Evolutionary conservation across 1,140 invertebrate species (phyloP), one percentile per base, ranked within the genome.

Genomic region (Ceratina calcarata): DNA sequence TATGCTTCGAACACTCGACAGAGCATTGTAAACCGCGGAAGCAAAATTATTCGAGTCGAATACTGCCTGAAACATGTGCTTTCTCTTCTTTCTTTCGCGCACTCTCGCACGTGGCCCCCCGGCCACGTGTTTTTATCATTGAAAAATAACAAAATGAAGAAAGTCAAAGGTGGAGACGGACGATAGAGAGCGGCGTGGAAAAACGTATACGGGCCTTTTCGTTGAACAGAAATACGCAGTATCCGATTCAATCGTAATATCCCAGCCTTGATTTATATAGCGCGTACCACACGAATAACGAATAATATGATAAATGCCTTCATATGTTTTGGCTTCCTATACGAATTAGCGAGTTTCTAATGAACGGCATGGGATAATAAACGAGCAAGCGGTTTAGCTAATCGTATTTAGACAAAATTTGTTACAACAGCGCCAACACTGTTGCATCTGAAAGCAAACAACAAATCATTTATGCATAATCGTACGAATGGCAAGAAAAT

Each of bases 311-410:
- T 80, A 61, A 82, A 92, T 92, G 91, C 91, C 90, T 92, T 92
- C 91, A 91, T 92, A 91, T 92, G 91, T 92, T 92, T 92, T 92
- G 91, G 91, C 91, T 91, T 90, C 76, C 84, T 79, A 87, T 81
- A 88, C 72, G 84, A 89, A 86, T 87, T 84, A 86, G 85, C 66
- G 80, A 80, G 53, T 72, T 82, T 86, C 51, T 27, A 81, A 45
- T 10, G 37, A 70, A 78, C 51, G 82, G 74, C 45, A 71, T 65
- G 75, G 68, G 74, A 82, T 84, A 74, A 66, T 13, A 64, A 67
- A 58, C 37, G 53, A 57, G 20, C 20, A 73, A 53, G 22, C 61
- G 61, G 15, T 62, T 22, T 55, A 57, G 24, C 45, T 55, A n/a
- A 20, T 66, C 32, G 62, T 37, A 16, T 22, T 20, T 69, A 61